phyloP scores from a whole-genome alignment of 2,888 invertebrate genomes.

The Gymnoscelis rufifasciata region DNA sequence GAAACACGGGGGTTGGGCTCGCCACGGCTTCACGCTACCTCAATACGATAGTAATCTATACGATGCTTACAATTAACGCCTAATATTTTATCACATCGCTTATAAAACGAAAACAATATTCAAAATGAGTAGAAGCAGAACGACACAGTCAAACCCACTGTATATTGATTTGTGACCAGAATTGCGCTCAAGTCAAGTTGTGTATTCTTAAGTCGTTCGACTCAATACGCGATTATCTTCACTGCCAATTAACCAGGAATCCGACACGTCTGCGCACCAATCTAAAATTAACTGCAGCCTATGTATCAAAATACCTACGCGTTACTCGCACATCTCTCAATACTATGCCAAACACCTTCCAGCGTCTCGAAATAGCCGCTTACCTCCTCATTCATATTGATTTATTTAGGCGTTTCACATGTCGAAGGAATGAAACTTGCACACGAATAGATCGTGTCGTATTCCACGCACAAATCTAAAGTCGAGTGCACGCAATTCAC shows the following conservation, averaged over 20 bases:
- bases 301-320: slow-evolving; percentile 79
- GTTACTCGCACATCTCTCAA: slow-evolving; percentile 77
- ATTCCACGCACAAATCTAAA: slow-evolving; percentile 26
- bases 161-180: slow-evolving; percentile 20
- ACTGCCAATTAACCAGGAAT: slow-evolving; percentile 77
- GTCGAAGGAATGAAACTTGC: slow-evolving; percentile 37
- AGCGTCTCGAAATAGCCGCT: slow-evolving; percentile 72
- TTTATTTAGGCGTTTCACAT: slow-evolving; percentile 54
- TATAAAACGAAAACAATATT: slow-evolving; percentile 38
- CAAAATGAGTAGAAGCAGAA: slow-evolving; percentile 25
- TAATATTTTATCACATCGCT: slow-evolving; percentile 61
- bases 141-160: slow-evolving; percentile 20
- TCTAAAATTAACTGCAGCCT: slow-evolving; percentile 79
- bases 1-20: slow-evolving; percentile 65
- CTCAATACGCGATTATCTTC: slow-evolving; percentile 67
- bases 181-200: slow-evolving; percentile 11
- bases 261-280: slow-evolving; percentile 77
- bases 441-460: slow-evolving; percentile 38
- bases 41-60: slow-evolving; percentile 77
- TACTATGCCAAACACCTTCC: slow-evolving; percentile 79
- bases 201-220: slow-evolving; percentile 33
- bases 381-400: slow-evolving; percentile 66
- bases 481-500: slow-evolving; percentile 29
- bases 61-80: slow-evolving; percentile 65
- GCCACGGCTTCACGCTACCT: slow-evolving; percentile 67